Percentiles rank a stretch among this genome's conserved stretches.
Evolutionary conservation across 64 coral and sea anemone species (phyloP).

Genomic region (Porites lutea): DNA sequence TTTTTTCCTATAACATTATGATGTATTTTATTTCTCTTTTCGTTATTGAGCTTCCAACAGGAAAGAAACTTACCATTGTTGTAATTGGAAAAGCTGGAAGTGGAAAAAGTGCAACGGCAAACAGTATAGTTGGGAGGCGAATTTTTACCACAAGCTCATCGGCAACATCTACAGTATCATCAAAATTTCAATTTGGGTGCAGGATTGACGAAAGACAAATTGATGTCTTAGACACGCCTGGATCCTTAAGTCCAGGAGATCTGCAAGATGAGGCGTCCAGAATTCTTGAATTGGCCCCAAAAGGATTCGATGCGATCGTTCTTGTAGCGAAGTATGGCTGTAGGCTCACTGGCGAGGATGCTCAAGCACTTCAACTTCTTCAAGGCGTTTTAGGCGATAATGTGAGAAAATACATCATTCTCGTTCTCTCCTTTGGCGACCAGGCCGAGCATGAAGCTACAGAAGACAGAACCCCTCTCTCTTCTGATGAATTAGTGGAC

Average conservation of each 20-base stretch:
- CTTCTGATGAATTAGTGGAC: background rate
- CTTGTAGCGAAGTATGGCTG: background rate
- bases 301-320: conserved; percentile 15
- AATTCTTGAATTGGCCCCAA: background rate
- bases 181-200: background rate
- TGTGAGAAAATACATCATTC: background rate
- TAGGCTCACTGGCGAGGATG: background rate
- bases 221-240: conserved; percentile 1
- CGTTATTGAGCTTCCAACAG: background rate
- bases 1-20: background rate
- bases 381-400: background rate
- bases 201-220: background rate
- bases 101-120: conserved; percentile 20
- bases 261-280: background rate
- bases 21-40: background rate
- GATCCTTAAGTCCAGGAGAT: background rate
- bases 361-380: background rate
- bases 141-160: background rate
- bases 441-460: background rate
- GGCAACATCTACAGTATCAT: background rate
- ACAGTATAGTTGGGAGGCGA: background rate
- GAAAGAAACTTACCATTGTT: background rate
- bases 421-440: background rate
- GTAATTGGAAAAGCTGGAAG: background rate
- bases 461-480: background rate